These are phyloP conservation scores for Notechis scutatus DNA, from an alignment of 2,113 vertebrate species.

Conservation along the genomic window DNA sequence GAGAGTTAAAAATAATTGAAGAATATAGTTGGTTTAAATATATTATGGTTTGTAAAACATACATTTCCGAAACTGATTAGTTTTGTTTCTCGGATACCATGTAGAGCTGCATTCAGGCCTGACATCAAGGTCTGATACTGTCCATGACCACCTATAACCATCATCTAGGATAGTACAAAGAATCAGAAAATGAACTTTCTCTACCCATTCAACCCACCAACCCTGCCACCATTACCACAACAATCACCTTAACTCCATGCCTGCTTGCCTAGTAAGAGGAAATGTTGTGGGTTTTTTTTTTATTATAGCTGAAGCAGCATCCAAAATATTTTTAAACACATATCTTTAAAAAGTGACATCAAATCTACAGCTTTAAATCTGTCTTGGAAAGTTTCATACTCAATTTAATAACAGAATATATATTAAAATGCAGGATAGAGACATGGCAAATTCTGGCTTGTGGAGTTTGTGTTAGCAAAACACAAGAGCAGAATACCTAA, in stretches of 20 bases:
- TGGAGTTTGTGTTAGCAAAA: neutral
- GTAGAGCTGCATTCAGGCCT: conserved; percentile 15
- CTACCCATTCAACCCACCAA: neutral
- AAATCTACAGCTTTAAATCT: conserved; percentile 12
- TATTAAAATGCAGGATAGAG: neutral
- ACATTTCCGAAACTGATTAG: conserved; percentile 36
- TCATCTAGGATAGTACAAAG: conserved; percentile 43
- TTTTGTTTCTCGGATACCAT: conserved; percentile 1
- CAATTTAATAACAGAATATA: conserved; percentile 6
- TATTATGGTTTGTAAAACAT: conserved; percentile 4
- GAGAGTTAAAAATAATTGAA: neutral
- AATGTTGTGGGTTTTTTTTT: neutral
- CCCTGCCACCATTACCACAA: neutral
- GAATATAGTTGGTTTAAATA: neutral
- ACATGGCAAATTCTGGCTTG: neutral
- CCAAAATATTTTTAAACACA: neutral
- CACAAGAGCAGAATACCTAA: neutral
- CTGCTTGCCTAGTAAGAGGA: neutral
- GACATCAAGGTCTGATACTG: conserved; percentile 48
- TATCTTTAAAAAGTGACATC: neutral
- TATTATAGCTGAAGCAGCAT: neutral
- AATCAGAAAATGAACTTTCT: conserved; percentile 18
- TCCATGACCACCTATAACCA: conserved; percentile 40
- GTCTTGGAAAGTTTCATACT: conserved; percentile 1
- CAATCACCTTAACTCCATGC: neutral